Evolutionary conservation across 2,113 vertebrate species (phyloP).

Genomic region (Laticauda colubrina): DNA sequence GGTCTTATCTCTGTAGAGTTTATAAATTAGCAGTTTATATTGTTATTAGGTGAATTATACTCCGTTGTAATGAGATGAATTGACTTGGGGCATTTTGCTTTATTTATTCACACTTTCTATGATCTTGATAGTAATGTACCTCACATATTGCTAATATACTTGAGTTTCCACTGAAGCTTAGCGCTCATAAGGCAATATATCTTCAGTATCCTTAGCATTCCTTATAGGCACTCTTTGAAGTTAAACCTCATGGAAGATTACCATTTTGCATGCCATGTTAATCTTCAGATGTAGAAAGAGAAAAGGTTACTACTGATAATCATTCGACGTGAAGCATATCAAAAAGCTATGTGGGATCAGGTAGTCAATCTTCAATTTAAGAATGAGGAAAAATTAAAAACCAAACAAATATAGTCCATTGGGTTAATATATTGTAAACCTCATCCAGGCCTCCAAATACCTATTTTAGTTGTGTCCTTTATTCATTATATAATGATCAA

Average conservation of each 20-base stretch:
- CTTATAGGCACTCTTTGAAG: not conserved
- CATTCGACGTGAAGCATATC: not conserved
- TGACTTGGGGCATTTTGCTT: not conserved
- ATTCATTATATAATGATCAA: conserved; percentile 11
- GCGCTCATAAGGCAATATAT: not conserved
- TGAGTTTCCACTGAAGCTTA: not conserved
- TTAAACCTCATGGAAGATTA: not conserved
- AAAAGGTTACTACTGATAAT: not conserved
- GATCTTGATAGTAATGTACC: not conserved
- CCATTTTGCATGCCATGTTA: not conserved
- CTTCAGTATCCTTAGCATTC: not conserved
- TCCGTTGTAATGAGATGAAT: not conserved
- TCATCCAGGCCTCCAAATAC: not conserved
- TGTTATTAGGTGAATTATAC: not conserved
- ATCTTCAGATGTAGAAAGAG: not conserved
- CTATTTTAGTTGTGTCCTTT: not conserved
- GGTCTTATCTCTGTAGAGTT: not conserved
- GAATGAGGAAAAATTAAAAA: not conserved
- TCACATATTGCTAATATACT: not conserved
- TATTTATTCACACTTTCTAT: not conserved
- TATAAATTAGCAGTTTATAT: not conserved
- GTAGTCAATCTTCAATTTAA: not conserved
- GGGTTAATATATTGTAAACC: not conserved
- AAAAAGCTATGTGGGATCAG: not conserved
- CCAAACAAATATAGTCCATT: not conserved